phyloP scores from a whole-genome alignment of 1,140 invertebrate species.

The Drosophila fuyamai region DNA sequence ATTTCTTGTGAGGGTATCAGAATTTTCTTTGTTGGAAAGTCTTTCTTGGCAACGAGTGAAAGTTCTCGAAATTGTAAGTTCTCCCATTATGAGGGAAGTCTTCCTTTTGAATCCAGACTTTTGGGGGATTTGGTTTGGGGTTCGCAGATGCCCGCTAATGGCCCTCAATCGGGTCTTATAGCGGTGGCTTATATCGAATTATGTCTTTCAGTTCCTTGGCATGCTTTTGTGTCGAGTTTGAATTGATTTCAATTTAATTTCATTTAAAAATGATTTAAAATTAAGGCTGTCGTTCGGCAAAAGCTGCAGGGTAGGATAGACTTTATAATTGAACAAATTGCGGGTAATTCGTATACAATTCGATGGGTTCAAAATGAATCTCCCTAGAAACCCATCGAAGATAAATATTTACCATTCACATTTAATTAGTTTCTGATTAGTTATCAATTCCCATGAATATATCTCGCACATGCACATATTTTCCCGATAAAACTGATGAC shows the following conservation, averaged over 20 bases:
- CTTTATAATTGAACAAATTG: constrained; percentile 15
- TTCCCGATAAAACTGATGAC: constrained; percentile 21
- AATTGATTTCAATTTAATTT: constrained; percentile 45
- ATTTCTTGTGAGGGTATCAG: constrained; percentile 3
- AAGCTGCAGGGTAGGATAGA: background rate
- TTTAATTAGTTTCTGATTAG: background rate
- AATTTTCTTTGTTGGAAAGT: constrained; percentile 15
- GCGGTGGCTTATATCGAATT: constrained; percentile 46
- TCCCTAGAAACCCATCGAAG: background rate
- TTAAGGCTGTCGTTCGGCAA: constrained; percentile 6
- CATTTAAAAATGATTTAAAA: constrained; percentile 33
- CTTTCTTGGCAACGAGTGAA: constrained; percentile 27
- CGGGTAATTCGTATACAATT: background rate
- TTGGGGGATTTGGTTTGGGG: constrained; percentile 4
- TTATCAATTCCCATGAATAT: constrained; percentile 19
- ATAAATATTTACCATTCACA: constrained; percentile 20
- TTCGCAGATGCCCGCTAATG: constrained; percentile 28
- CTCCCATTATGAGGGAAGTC: constrained; percentile 10
- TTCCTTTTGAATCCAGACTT: constrained; percentile 16
- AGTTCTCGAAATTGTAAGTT: constrained; percentile 32
- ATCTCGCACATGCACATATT: background rate
- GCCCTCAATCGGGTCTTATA: constrained; percentile 45
- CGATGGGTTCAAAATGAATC: background rate
- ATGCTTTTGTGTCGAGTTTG: constrained; percentile 11
- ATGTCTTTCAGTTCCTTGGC: constrained; percentile 18